These are phyloP conservation scores for Brenthis ino DNA, from an alignment of 2,888 invertebrate genomes.

Conservation along the genomic window DNA sequence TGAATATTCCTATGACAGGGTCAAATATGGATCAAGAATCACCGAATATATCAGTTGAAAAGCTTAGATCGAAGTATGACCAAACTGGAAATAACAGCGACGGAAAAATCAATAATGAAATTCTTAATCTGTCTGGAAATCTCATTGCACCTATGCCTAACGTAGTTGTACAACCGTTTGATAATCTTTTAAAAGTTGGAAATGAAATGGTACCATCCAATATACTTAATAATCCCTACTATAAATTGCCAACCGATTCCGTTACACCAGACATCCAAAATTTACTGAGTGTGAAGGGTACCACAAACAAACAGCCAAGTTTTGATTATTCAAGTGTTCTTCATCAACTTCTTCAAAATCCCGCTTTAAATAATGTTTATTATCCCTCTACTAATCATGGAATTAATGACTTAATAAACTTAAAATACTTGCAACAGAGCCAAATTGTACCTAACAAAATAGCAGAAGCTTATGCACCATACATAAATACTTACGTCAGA, in stretches of 20 bases:
- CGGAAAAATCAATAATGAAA: neutral
- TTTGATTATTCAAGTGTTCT: no score
- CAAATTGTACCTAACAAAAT: neutral
- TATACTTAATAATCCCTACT: no score
- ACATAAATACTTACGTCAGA: constrained; percentile 10
- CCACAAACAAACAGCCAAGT: neutral
- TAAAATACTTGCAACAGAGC: neutral
- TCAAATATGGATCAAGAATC: constrained; percentile 9
- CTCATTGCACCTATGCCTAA: neutral
- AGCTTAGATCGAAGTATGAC: neutral
- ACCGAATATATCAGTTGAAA: constrained; percentile 9
- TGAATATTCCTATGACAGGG: constrained; percentile 4
- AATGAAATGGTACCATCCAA: no score
- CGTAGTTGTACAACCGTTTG: no score
- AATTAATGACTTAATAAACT: neutral
- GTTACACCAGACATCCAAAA: neutral
- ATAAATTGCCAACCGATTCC: neutral
- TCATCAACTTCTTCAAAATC: no score
- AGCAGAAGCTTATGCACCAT: neutral
- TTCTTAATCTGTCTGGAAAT: neutral
- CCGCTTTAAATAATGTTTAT: no score
- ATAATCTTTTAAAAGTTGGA: no score
- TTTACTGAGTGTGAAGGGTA: neutral
- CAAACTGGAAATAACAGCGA: neutral
- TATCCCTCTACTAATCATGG: neutral